Evolutionary conservation across 2,113 vertebrate genomes (phyloP).

Genomic region (Speoplatyrhinus poulsoni): DNA sequence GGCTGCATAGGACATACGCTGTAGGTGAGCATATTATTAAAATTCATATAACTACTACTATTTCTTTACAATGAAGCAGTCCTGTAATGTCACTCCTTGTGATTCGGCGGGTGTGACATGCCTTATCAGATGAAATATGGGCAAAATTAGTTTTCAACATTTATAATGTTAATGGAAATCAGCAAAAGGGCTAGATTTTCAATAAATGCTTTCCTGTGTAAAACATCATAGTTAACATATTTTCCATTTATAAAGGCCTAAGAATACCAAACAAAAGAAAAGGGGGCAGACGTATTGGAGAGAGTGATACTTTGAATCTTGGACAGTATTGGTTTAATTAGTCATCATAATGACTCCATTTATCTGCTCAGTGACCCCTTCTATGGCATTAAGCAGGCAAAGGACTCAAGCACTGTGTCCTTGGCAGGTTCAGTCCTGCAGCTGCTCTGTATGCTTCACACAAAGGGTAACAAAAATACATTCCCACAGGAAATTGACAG

Average conservation of each 20-base stretch:
- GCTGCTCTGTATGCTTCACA: conserved; percentile 60
- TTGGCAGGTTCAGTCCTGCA: conserved; percentile 79
- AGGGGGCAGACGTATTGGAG: conserved; percentile 61
- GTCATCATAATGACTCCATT: conserved; percentile 83
- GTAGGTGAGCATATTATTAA: conserved; percentile 44
- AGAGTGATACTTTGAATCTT: conserved; percentile 70
- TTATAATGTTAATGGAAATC: conserved; percentile 57
- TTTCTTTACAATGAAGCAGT: conserved; percentile 45
- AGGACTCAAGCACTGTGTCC: conserved; percentile 73
- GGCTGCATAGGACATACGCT: conserved; percentile 15
- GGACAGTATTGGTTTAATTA: conserved; percentile 80
- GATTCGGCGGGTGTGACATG: conserved; percentile 55
- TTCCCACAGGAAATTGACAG: conserved; percentile 23
- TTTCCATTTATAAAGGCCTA: conserved; percentile 58
- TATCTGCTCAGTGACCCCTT: conserved; percentile 82
- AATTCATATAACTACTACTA: conserved; percentile 47
- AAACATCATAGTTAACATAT: conserved; percentile 73
- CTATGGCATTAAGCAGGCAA: conserved; percentile 74
- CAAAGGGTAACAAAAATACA: conserved; percentile 39
- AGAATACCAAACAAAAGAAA: conserved; percentile 65
- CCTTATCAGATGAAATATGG: conserved; percentile 47
- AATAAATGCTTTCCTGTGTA: conserved; percentile 74
- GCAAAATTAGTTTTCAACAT: conserved; percentile 61
- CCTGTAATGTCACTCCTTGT: conserved; percentile 37
- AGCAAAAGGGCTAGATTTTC: conserved; percentile 59